These are phyloP conservation scores for Orthonevra nobilis DNA, from an alignment of 2,888 invertebrate species.

Conservation along the genomic window DNA sequence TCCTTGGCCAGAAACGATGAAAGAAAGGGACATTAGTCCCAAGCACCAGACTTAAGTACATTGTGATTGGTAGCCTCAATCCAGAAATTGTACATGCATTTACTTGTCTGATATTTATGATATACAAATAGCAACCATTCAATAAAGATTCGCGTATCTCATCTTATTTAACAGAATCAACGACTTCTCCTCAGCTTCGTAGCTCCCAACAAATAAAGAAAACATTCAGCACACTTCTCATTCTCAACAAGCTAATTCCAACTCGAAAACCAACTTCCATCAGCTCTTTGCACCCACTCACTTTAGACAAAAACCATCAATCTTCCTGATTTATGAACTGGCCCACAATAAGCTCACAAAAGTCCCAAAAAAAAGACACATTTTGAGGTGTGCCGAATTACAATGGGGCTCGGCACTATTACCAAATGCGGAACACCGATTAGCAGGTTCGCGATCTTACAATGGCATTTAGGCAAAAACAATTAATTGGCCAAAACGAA, in stretches of 20 bases:
- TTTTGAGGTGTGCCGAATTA: conserved; percentile 51
- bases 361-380: conserved; percentile 24
- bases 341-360: conserved; percentile 20
- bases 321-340: conserved; percentile 47
- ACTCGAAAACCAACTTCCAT: conserved; percentile 40
- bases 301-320: conserved; percentile 19
- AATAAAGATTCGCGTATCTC: no score
- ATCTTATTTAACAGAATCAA: no score
- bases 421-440: conserved; percentile 52
- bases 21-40: no score
- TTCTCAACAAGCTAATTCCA: conserved; percentile 1
- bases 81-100: no score
- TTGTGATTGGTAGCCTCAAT: no score
- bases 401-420: conserved; percentile 19
- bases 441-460: conserved; percentile 12
- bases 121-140: no score
- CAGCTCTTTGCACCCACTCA: conserved; percentile 42
- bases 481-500: conserved; percentile 30
- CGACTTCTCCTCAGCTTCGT: neutral
- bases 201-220: neutral
- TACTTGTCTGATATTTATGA: no score
- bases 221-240: conserved; percentile 1
- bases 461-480: conserved; percentile 7
- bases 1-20: no score
- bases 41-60: no score